A percentile compares a stretch with the other conserved stretches of the same genome.
These are phyloP conservation scores for Heliothis subflexa DNA, from an alignment of 1,140 invertebrate species.

Conservation along the genomic window DNA sequence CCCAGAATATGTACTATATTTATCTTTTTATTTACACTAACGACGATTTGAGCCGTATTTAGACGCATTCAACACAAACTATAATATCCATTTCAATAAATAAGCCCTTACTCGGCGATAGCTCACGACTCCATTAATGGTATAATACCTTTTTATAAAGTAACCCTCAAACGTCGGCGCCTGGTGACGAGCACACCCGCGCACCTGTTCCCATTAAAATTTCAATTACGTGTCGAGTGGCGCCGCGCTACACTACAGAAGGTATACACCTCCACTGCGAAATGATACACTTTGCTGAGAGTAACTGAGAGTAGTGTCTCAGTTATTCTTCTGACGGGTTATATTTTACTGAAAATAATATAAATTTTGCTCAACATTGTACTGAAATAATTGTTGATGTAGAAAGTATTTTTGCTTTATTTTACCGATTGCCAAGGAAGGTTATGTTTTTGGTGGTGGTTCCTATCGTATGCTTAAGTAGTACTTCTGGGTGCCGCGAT, in stretches of 20 bases:
- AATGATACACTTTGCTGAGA: background rate
- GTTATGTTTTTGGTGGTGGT: too few species aligned
- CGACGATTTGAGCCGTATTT: background rate
- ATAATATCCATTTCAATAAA: conserved; percentile 11
- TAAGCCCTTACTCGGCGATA: background rate
- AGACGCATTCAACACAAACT: background rate
- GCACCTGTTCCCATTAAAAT: conserved; percentile 71
- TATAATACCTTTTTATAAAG: conserved; percentile 1
- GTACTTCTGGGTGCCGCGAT: background rate
- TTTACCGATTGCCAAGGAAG: too few species aligned
- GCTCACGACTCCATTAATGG: background rate
- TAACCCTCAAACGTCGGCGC: background rate
- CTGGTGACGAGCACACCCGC: conserved; percentile 41
- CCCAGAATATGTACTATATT: background rate
- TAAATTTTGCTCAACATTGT: too few species aligned
- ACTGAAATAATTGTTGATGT: too few species aligned
- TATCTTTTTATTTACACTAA: conserved; percentile 10
- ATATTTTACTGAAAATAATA: too few species aligned
- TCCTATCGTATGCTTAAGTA: background rate
- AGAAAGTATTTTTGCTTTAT: too few species aligned
- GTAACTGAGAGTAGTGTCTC: background rate
- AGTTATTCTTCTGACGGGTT: too few species aligned
- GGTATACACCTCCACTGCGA: background rate
- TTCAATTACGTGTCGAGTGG: conserved; percentile 63
- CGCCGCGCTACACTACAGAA: conserved; percentile 33